Conservation (phyloP, 2,888 invertebrate species). For the Tridacna gigas region DNA sequence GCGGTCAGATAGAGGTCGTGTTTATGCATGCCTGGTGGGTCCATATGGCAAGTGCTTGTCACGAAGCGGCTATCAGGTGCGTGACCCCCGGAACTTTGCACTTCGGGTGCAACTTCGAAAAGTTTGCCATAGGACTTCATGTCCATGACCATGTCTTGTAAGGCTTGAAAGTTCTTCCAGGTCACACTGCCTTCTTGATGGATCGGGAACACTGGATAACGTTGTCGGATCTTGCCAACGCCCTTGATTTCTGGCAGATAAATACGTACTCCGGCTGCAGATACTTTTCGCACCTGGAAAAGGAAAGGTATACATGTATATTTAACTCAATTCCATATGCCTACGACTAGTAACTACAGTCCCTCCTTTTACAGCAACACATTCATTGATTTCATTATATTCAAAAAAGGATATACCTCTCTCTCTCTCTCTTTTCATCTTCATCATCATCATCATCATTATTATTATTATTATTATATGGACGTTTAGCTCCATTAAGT, state of each 20-base stretch:
- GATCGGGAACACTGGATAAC: slow-evolving; percentile 75
- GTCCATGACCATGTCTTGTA: slow-evolving; percentile 66
- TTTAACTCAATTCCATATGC: too few species aligned
- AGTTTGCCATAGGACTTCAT: slow-evolving; percentile 45
- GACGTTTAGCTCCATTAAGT: too few species aligned
- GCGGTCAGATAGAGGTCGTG: slow-evolving; percentile 66
- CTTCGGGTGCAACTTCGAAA: slow-evolving; percentile 53
- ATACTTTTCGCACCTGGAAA: slow-evolving; percentile 45
- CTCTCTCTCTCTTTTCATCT: too few species aligned
- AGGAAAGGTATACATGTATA: background rate
- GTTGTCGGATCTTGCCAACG: slow-evolving; percentile 71
- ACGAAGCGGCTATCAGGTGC: slow-evolving; percentile 52
- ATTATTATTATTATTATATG: too few species aligned
- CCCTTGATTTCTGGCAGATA: slow-evolving; percentile 70
- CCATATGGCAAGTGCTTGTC: slow-evolving; percentile 51
- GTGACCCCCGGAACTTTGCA: slow-evolving; percentile 28
- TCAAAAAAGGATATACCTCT: too few species aligned
- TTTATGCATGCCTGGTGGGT: slow-evolving; percentile 63
- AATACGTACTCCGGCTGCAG: slow-evolving; percentile 68
- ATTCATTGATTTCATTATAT: too few species aligned
- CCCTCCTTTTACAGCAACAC: too few species aligned
- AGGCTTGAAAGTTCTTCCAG: slow-evolving; percentile 73
- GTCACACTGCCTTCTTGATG: slow-evolving; percentile 72
- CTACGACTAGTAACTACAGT: too few species aligned
- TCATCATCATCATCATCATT: too few species aligned